Percentiles rank a stretch among this genome's conserved stretches.
These are phyloP conservation scores for Chloroclystis v-ata DNA, from an alignment of 2,888 invertebrate genomes.

Conservation along the genomic window DNA sequence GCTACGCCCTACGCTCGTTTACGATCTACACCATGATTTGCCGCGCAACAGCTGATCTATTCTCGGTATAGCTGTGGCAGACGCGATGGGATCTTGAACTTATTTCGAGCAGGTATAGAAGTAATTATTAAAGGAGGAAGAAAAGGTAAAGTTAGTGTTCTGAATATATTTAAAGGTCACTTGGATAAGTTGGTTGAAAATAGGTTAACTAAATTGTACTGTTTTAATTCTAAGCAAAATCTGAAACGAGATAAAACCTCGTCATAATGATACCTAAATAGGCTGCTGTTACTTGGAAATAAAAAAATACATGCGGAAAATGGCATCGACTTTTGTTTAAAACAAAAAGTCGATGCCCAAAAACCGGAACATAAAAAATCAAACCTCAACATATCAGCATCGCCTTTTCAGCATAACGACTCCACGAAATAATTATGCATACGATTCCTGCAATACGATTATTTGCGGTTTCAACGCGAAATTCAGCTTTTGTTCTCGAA, in stretches of 20 bases:
- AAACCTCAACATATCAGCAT: constrained; percentile 38
- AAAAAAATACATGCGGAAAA: neutral
- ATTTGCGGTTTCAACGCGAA: constrained; percentile 67
- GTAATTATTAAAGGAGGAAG: no score
- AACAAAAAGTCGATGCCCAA: constrained; percentile 28
- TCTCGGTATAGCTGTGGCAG: constrained; percentile 10
- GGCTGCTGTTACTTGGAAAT: no score
- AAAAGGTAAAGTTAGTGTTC: no score
- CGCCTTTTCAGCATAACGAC: constrained; percentile 46
- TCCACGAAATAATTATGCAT: constrained; percentile 55
- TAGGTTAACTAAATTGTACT: no score
- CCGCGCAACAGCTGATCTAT: constrained; percentile 44
- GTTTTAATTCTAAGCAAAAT: no score
- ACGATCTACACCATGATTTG: constrained; percentile 53
- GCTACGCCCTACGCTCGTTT: constrained; percentile 51
- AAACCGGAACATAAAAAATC: constrained; percentile 29
- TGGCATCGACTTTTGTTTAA: no score
- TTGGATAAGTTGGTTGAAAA: no score
- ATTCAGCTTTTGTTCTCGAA: constrained; percentile 68
- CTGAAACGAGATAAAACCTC: no score
- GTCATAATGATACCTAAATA: no score
- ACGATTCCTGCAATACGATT: constrained; percentile 57
- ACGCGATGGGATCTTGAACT: constrained; percentile 11
- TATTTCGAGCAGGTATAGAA: neutral
- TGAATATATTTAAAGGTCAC: no score